These are phyloP conservation scores for Gryllus longicercus DNA, from an alignment of 2,888 invertebrate species.

Conservation along the genomic window DNA sequence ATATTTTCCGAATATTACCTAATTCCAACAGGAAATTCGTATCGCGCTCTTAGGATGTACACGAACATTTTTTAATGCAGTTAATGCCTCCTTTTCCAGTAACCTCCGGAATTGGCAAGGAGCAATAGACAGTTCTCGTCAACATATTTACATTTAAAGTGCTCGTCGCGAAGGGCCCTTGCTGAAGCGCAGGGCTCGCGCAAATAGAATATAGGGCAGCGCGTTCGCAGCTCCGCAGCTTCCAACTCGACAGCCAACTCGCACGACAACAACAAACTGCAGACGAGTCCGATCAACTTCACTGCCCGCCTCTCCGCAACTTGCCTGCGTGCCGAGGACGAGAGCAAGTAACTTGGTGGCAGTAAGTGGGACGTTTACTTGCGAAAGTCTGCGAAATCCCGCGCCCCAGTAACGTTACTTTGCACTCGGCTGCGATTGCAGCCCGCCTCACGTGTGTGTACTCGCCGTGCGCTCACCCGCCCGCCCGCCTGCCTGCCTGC, in stretches of 20 bases:
- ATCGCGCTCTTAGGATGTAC: no score
- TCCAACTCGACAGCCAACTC: neutral
- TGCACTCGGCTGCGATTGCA: neutral
- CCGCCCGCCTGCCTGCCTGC: neutral
- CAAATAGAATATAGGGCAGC: neutral
- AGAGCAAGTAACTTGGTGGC: neutral
- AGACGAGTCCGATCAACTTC: neutral
- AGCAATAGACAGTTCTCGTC: no score
- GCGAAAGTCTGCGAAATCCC: neutral
- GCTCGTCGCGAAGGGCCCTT: no score
- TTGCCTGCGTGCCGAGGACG: neutral
- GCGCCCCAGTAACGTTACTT: neutral
- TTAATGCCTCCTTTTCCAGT: no score
- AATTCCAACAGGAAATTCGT: no score
- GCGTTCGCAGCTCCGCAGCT: neutral
- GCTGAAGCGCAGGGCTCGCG: neutral
- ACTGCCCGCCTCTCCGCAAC: neutral
- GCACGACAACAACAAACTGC: neutral
- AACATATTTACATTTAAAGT: no score
- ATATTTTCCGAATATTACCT: no score
- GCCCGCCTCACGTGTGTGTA: neutral
- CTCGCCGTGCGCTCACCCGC: neutral
- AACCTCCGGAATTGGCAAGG: no score
- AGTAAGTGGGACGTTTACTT: neutral
- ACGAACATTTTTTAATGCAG: no score